A percentile compares a stretch with the other conserved stretches of the same genome.
These are phyloP conservation scores for Mormyrus iriodes DNA, from an alignment of 2,113 vertebrate genomes.

Conservation along the genomic window DNA sequence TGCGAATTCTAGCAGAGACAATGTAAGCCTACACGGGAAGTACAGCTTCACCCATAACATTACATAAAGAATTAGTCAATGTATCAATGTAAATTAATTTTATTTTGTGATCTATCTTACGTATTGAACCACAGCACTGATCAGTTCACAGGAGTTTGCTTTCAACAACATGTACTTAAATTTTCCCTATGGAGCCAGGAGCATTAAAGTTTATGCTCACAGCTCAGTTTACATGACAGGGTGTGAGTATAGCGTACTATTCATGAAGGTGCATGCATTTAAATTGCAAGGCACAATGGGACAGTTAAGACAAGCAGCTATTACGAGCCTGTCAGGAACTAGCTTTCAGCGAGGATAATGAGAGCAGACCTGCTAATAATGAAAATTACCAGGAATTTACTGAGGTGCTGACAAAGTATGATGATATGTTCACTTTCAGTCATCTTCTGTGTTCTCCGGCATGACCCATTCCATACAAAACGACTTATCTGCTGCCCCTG, in stretches of 20 bases:
- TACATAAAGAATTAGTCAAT: not conserved
- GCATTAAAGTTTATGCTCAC: not conserved
- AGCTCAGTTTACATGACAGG: not conserved
- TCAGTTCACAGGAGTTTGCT: not conserved
- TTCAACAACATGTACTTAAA: not conserved
- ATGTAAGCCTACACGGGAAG: slow-evolving; percentile 29
- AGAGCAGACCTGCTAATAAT: not conserved
- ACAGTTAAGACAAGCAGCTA: slow-evolving; percentile 54
- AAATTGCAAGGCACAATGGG: not conserved
- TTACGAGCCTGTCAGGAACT: not conserved
- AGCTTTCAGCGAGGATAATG: not conserved
- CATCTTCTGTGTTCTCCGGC: not conserved
- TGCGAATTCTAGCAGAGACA: slow-evolving; percentile 60
- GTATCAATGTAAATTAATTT: not conserved
- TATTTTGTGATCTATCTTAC: not conserved
- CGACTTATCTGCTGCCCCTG: not conserved
- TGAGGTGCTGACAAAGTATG: not conserved
- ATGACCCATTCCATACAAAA: not conserved
- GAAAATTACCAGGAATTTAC: not conserved
- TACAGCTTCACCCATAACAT: no score
- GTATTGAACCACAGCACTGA: not conserved
- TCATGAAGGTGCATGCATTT: not conserved
- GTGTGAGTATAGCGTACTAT: not conserved
- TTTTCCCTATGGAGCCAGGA: not conserved
- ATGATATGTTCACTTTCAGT: not conserved